phyloP scores from a whole-genome alignment of 2,113 vertebrate genomes.

The Ammodramus savannarum region DNA sequence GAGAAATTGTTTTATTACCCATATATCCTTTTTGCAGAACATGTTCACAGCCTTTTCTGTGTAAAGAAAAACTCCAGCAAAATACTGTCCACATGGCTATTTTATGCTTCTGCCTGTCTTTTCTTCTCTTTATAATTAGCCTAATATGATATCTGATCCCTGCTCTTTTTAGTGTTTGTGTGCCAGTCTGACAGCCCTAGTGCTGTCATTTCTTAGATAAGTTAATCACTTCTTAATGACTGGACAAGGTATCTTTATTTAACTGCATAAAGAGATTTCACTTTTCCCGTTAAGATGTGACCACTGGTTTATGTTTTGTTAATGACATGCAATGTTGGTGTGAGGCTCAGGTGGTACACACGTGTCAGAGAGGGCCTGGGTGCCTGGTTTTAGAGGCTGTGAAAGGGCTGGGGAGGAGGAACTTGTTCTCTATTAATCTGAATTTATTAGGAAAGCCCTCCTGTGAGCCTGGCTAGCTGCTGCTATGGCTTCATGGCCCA shows the following conservation, averaged over 20 bases:
- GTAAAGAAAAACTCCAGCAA: background rate
- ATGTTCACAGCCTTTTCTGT: background rate
- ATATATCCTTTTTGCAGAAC: background rate
- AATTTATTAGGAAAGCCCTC: background rate
- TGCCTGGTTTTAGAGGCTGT: background rate
- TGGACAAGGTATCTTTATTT: constrained; percentile 53
- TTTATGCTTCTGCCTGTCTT: constrained; percentile 33
- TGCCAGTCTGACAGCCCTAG: constrained; percentile 5
- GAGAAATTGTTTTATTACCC: background rate
- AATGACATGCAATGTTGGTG: background rate
- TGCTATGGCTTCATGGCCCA: background rate
- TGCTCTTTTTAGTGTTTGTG: constrained; percentile 48
- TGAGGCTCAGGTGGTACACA: background rate
- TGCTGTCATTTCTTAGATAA: constrained; percentile 51
- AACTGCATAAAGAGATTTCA: constrained; percentile 48
- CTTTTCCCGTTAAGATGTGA: constrained; percentile 39
- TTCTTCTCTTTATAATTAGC: constrained; percentile 37
- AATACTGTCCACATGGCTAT: constrained; percentile 34
- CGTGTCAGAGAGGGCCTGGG: background rate
- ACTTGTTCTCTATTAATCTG: background rate
- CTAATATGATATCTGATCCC: constrained; percentile 48
- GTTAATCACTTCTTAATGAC: constrained; percentile 60
- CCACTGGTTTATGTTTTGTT: constrained; percentile 14
- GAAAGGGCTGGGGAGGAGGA: background rate
- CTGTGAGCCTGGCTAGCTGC: background rate